Evolutionary conservation across 2,113 vertebrate species (phyloP).

Genomic region (Phylloscopus whistleri): DNA sequence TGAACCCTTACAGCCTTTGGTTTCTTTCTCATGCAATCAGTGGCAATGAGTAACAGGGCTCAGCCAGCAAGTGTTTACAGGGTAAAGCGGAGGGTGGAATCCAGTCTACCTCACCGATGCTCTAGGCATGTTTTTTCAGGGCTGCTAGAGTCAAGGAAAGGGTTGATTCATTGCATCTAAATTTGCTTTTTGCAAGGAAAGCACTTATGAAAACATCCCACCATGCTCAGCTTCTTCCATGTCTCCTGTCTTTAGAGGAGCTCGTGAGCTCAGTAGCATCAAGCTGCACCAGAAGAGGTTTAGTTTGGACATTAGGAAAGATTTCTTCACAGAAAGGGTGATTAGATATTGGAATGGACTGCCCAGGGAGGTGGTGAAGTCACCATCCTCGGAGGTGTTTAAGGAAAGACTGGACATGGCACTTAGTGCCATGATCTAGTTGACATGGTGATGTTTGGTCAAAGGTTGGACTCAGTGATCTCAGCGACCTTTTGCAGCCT

Average conservation of each 20-base stretch:
- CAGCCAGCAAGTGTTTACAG: neutral
- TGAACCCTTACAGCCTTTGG: neutral
- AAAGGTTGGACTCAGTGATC: neutral
- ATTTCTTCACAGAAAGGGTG: neutral
- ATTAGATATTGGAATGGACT: neutral
- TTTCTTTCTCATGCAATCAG: neutral
- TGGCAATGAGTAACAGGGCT: constrained; percentile 1
- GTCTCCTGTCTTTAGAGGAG: neutral
- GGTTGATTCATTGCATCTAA: neutral
- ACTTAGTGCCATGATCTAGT: neutral
- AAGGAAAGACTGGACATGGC: neutral
- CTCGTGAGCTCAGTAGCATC: neutral
- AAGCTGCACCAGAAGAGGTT: neutral
- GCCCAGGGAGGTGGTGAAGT: neutral
- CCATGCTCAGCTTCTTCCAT: neutral
- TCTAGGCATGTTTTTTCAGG: neutral
- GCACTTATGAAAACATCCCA: neutral
- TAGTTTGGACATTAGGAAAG: neutral
- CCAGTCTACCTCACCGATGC: neutral
- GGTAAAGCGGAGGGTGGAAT: neutral
- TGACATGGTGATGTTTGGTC: neutral
- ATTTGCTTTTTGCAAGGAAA: neutral
- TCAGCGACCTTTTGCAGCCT: neutral
- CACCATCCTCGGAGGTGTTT: neutral
- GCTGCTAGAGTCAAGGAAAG: neutral